phyloP scores from a whole-genome alignment of 2,888 invertebrate species.

The Hirudinaria manillensis region DNA sequence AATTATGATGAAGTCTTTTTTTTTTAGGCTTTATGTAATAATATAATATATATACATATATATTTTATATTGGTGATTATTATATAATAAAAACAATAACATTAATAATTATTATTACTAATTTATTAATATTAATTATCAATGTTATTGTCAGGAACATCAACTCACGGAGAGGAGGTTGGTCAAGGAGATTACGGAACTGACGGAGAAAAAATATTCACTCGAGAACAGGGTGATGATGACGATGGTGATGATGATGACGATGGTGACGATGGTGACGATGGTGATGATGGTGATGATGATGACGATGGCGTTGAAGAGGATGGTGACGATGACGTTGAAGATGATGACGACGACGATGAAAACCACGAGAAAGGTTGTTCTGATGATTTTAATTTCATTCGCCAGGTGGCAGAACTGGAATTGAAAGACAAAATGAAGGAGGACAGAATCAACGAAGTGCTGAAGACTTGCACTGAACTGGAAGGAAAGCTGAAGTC shows the following conservation, averaged over 20 bases:
- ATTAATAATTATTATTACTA: too few relatives aligned
- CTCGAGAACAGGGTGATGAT: background rate
- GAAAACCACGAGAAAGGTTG: background rate
- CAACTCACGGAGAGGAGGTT: background rate
- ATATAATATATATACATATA: too few relatives aligned
- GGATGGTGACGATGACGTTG: background rate
- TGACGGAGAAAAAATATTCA: background rate
- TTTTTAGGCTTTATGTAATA: too few relatives aligned
- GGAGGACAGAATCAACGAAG: background rate
- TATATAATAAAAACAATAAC: too few relatives aligned
- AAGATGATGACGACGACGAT: too few relatives aligned
- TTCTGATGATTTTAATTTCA: background rate
- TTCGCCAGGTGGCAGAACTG: constrained; percentile 2
- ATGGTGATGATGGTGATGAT: background rate
- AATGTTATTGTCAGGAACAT: background rate
- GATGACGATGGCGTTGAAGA: background rate
- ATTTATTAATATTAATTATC: background rate
- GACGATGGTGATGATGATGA: constrained; percentile 2
- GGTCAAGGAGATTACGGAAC: background rate
- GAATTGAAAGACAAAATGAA: background rate
- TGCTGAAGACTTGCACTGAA: background rate
- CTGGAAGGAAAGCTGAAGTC: background rate
- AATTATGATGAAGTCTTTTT: too few relatives aligned
- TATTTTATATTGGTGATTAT: too few relatives aligned
- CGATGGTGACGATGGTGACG: background rate